Base-by-base conservation (phyloP, 2,888 invertebrate genomes). In the Chydorus sphaericus region DNA sequence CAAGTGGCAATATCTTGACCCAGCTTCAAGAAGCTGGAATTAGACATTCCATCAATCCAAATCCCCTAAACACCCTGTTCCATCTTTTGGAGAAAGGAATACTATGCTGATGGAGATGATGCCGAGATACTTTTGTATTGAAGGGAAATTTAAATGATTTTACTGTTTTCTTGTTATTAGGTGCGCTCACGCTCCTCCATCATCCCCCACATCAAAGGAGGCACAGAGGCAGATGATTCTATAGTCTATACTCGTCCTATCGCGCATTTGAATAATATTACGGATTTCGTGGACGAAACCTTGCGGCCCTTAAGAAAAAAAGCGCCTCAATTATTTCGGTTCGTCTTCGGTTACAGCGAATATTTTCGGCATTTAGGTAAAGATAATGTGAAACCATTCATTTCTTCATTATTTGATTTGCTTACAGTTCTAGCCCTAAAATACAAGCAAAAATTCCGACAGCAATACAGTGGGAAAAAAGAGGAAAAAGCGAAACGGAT, bases 71-170 rank as follows among this genome's bases (percentile, higher is more conserved):
- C 64, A 14, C 61, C 63, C 8, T 38, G 54, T 44, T 60, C 62
- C n/a, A 52, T 65, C 14, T 62, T 60, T 20, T 66, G 65, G 66
- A 61, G 53, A 37, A 59, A 63, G 55, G 57, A 62, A 33, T 31
- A 58, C 11, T 38, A 57, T 20, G 7, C 23, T 48, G 52, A 60
- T 8, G 59, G 58, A 18, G 58, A 59, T n/a, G 55, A 52, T 48
- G 14, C 55, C 30, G 57, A 61, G 57, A 31, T 16, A 7, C 31
- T 37, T 10, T 54, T 37, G n/a, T n/a, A n/a, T n/a, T n/a, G n/a
- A n/a, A n/a, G n/a, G n/a, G n/a, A n/a, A n/a, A n/a, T n/a, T n/a
- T n/a, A n/a, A n/a, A n/a, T n/a, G n/a, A n/a, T n/a, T n/a, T n/a
- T n/a, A n/a, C n/a, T n/a, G n/a, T n/a, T n/a, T 18, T 39, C 31